Conservation (phyloP, 2,113 vertebrate genomes). For the Apus apus region DNA sequence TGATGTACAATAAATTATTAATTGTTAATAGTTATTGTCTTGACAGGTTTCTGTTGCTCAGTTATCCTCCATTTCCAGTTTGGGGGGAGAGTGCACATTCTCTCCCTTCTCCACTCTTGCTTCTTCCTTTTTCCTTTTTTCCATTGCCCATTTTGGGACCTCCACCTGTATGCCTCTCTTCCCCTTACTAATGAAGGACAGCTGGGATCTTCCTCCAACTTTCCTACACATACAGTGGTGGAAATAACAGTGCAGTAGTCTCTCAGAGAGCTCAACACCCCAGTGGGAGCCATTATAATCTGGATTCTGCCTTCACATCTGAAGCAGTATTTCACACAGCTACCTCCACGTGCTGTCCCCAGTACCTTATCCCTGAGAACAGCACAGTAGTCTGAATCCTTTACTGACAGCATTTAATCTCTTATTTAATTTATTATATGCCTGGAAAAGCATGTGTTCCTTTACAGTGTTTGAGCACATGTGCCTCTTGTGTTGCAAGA, state of each 20-base stretch:
- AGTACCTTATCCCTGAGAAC: not conserved
- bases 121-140: not conserved
- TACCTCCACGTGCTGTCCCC: not conserved
- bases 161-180: not conserved
- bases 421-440: not conserved
- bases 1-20: constrained; percentile 69
- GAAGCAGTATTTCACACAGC: not conserved
- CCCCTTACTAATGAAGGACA: not conserved
- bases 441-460: not conserved
- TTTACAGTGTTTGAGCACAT: not conserved
- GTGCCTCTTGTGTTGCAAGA: not conserved
- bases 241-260: not conserved
- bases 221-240: not conserved
- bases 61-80: not conserved
- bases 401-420: not conserved
- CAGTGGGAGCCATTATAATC: not conserved
- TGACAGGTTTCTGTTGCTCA: constrained; percentile 51
- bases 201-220: not conserved
- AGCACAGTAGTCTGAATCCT: not conserved
- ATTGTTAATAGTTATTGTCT: constrained; percentile 58
- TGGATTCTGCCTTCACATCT: not conserved
- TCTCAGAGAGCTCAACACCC: not conserved
- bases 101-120: not conserved
- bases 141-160: not conserved
- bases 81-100: not conserved